Base-by-base conservation (phyloP, 2,797 vertebrate species). In the Myotis findleyi region DNA sequence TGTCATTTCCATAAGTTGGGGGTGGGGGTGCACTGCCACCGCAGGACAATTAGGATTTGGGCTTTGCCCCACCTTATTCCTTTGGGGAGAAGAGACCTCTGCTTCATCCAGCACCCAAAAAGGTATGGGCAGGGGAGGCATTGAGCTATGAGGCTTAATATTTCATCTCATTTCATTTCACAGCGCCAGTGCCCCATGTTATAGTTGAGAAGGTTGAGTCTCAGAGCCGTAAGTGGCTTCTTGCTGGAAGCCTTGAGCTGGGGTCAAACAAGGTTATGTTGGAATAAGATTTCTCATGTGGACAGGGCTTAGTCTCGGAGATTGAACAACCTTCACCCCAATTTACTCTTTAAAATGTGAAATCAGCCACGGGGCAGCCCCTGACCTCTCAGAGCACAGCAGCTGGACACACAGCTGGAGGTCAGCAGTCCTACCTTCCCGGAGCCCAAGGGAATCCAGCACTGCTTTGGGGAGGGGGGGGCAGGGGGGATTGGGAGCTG, bases 231-330 rank as follows among this genome's bases (percentile, higher is more conserved):
- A 64, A 49, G 9, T 21, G 59, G 57, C 66, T 53, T 25, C 55
- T 25, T 25, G 55, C 55, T 23, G 21, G 25, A 59, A 59, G 57
- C 30, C 27, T 16, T 0, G 0, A 77, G 30, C 49, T 33, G 62
- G 68, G 49, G 49, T 6, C 21, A 38, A 79, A 66, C 6, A 9
- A 33, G 38, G 64, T 21, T 25, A 23, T 6, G 7, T 12, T n/a
- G 41, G 7, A 25, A 14, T 27, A 55, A 55, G 51, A 21, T 51
- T 73, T 94, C 68, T 88, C 69, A n/a, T 83, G 49, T 11, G 21
- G 7, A 41, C 30, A 66, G 36, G 57, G 23, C 17, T 80, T 13
- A 0, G 7, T 21, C 27, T 59, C 55, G 17, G 12, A n/a, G 27
- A 9, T 6, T 10, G 36, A 66, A 72, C 36, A 51, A 59, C 3